phyloP scores from a whole-genome alignment of 2,888 invertebrate genomes.

The Bimastos eiseni region DNA sequence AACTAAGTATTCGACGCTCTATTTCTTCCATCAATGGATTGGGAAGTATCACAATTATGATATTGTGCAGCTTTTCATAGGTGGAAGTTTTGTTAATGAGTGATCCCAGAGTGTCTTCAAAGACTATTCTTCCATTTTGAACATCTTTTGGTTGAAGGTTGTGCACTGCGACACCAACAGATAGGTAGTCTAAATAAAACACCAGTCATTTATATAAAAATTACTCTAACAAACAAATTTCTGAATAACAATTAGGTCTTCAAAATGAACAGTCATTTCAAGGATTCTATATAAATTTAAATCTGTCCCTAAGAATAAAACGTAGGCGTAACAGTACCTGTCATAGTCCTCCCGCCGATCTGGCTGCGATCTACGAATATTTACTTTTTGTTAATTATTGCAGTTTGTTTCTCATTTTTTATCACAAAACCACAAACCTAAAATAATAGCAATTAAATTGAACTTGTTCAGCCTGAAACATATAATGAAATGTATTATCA shows the following conservation, averaged over 20 bases:
- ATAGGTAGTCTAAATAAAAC: not conserved
- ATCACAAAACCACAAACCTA: not conserved
- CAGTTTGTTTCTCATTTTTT: too few species aligned
- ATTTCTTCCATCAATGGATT: not conserved
- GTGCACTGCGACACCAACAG: slow-evolving; percentile 1
- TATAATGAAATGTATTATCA: not conserved
- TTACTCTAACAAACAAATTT: not conserved
- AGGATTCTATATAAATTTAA: not conserved
- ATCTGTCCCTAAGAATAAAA: too few species aligned
- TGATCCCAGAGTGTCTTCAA: not conserved
- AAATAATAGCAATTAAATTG: not conserved
- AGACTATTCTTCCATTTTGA: not conserved
- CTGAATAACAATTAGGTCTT: not conserved
- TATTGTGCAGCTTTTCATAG: slow-evolving; percentile 28
- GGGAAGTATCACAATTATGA: slow-evolving; percentile 21
- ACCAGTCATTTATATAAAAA: not conserved
- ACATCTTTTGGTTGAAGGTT: not conserved
- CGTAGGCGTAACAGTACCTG: too few species aligned
- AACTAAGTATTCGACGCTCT: not conserved
- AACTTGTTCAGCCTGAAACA: not conserved
- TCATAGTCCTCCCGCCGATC: too few species aligned
- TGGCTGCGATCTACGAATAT: too few species aligned
- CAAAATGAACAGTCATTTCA: not conserved
- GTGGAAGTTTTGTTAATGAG: slow-evolving; percentile 18
- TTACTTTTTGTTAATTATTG: too few species aligned